Conservation (phyloP, 1,140 invertebrate genomes). For the Eriosoma lanigerum region DNA sequence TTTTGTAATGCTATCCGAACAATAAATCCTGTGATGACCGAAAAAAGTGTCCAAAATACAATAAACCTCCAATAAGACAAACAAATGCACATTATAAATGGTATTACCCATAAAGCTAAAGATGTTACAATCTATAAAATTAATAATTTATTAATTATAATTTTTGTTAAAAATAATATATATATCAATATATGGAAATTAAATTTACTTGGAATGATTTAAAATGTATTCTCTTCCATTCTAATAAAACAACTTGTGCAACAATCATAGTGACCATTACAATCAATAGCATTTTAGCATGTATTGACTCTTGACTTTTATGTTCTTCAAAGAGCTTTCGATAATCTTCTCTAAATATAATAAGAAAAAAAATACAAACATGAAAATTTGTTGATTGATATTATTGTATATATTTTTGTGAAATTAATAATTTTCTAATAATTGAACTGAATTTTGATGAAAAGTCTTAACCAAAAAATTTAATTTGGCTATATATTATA, state of each 20-base stretch:
- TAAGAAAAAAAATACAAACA: no score
- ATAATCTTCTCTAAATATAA: constrained; percentile 72
- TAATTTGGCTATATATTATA: no score
- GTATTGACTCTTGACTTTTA: constrained; percentile 95
- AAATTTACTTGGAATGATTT: constrained; percentile 86
- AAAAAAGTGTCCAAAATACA: constrained; percentile 87
- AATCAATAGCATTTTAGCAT: constrained; percentile 94
- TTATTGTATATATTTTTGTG: no score
- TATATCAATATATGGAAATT: background rate
- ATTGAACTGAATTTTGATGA: no score
- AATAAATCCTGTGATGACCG: constrained; percentile 80
- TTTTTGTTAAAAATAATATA: background rate
- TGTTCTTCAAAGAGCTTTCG: constrained; percentile 87
- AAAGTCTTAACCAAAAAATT: no score
- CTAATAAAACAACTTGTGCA: constrained; percentile 86
- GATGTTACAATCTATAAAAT: constrained; percentile 75
- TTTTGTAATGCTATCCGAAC: constrained; percentile 81
- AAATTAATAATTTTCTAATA: no score
- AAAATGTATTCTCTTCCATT: constrained; percentile 93
- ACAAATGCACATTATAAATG: constrained; percentile 77
- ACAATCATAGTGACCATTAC: constrained; percentile 83
- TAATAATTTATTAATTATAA: background rate
- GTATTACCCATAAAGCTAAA: constrained; percentile 95
- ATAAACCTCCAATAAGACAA: constrained; percentile 93
- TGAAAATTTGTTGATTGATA: no score